These are phyloP conservation scores for Sinocyclocheilus rhinocerous DNA, from an alignment of 2,113 vertebrate genomes.

Conservation along the genomic window DNA sequence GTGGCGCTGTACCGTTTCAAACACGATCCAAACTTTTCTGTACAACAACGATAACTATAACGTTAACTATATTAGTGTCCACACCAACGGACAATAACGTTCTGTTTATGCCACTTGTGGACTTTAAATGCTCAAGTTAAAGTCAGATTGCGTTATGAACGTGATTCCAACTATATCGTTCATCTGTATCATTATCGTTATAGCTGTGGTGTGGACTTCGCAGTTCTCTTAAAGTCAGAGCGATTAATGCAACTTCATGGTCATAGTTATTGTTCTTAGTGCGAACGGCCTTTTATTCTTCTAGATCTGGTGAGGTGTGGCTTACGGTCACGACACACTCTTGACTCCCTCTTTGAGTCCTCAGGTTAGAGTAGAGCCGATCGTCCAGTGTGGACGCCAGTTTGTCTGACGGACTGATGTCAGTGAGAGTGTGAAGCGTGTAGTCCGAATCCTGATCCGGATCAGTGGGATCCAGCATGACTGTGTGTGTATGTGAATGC, in stretches of 20 bases:
- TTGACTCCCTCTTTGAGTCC: slow-evolving; percentile 52
- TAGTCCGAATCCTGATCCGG: slow-evolving; percentile 22
- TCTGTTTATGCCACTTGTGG: not conserved
- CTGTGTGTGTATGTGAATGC: slow-evolving; percentile 12
- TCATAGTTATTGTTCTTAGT: not conserved
- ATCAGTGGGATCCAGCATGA: not conserved
- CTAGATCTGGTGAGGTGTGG: slow-evolving; percentile 66
- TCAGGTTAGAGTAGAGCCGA: slow-evolving; percentile 68
- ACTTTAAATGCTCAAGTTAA: too few relatives aligned
- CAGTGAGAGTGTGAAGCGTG: not conserved
- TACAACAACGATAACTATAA: slow-evolving; percentile 5
- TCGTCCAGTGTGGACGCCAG: slow-evolving; percentile 69
- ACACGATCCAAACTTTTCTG: not conserved
- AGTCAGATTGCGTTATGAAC: too few relatives aligned
- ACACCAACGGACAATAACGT: not conserved
- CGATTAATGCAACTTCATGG: not conserved
- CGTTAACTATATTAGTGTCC: not conserved
- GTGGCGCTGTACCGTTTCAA: not conserved
- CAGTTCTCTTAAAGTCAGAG: not conserved
- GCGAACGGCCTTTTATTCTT: slow-evolving; percentile 51
- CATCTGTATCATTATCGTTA: too few relatives aligned
- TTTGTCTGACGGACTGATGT: slow-evolving; percentile 66
- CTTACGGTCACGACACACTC: slow-evolving; percentile 57
- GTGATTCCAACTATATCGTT: too few relatives aligned
- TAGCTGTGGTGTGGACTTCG: not conserved